Evolutionary conservation across 2,888 invertebrate genomes (phyloP), one percentile per base, ranked within the genome.

Genomic region (Osmoderma eremita): DNA sequence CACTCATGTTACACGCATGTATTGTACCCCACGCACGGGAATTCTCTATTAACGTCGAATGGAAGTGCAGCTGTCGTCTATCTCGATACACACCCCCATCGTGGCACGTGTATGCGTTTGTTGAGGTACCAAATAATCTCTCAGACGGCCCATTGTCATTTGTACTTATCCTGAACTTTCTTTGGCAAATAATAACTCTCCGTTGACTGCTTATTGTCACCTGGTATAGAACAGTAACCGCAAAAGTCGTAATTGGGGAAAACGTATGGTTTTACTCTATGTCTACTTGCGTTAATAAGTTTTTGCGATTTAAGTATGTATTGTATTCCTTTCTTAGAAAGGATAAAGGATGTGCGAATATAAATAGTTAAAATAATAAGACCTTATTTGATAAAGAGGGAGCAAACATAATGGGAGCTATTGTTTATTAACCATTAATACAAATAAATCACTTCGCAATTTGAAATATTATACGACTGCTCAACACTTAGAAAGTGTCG

Each of bases 1-100:
- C 58, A 30, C 45, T 61, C 45, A 17, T 18, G 20, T 61, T 45
- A 51, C 51, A 63, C 63, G 41, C 51, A 63, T 51, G 63, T 63
- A 63, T 49, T 18, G 30, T 65, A 65, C 65, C 65, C 65, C 65
- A 65, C 65, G 58, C 65, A 56, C 49, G 58, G 65, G 49, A 56
- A 49, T 58, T 58, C 58, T 65, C 65, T 65, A 65, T 65, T 65
- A 56, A 56, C 58, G 67, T 58, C 41, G 61, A 61, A 64, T 61
- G 58, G 24, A 65, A 64, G 24, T 45, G 71, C 72, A 72, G 72
- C 72, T 72, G 72, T 68, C 70, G 58, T 61, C 30, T 45, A 45
- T 45, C 17, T 36, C 8, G 58, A 61, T 20, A 69, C 69, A 72
- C 72, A 71, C 72, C 72, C 70, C 72, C 72, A 45, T 56, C 58